These are phyloP conservation scores for Hirtodrosophila duncani DNA, from an alignment of 2,888 invertebrate species.

Conservation along the genomic window DNA sequence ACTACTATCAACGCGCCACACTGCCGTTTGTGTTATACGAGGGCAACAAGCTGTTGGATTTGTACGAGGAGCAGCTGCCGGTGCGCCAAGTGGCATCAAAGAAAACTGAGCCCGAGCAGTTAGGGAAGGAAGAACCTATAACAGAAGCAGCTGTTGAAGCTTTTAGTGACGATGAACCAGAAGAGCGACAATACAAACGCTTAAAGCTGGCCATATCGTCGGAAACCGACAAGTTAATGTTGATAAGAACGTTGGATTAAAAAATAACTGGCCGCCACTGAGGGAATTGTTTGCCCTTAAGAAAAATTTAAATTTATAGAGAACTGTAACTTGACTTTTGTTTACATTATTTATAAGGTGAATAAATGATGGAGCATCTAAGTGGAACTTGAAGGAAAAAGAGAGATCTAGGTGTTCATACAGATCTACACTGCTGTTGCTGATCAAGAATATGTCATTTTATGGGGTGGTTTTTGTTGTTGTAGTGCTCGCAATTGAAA, in stretches of 20 bases:
- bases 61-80: conserved; percentile 78
- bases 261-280: too few relatives aligned
- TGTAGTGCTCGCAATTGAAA: too few relatives aligned
- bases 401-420: too few relatives aligned
- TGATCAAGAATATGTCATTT: too few relatives aligned
- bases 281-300: too few relatives aligned
- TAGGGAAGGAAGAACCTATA: neutral
- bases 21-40: conserved; percentile 89
- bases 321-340: too few relatives aligned
- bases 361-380: conserved; percentile 15
- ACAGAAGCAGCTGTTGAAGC: conserved; percentile 9
- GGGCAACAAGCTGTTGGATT: conserved; percentile 85
- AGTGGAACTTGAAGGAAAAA: too few relatives aligned
- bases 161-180: conserved; percentile 43
- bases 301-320: too few relatives aligned
- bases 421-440: too few relatives aligned
- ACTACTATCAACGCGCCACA: conserved; percentile 91
- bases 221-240: conserved; percentile 31
- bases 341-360: conserved; percentile 21
- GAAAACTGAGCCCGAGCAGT: neutral
- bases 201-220: conserved; percentile 41
- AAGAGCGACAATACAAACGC: conserved; percentile 44
- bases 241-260: too few relatives aligned
- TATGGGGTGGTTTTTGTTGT: too few relatives aligned
- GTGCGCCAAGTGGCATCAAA: conserved; percentile 25